phyloP scores from a whole-genome alignment of 2,888 invertebrate genomes.

The Scaptomyza polygonia region DNA sequence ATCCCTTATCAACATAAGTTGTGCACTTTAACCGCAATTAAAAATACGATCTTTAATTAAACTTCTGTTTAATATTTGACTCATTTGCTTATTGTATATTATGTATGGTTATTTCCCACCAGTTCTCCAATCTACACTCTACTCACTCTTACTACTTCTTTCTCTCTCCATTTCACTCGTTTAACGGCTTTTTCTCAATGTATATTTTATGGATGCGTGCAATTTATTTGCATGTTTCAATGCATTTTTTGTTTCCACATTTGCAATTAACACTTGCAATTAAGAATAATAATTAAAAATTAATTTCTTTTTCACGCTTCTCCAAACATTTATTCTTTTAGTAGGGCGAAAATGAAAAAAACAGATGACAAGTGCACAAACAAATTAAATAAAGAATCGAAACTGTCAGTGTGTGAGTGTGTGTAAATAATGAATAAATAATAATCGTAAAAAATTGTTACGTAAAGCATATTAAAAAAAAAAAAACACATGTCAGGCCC shows the following conservation, averaged over 20 bases:
- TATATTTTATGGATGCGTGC: constrained; percentile 33
- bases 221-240: constrained; percentile 51
- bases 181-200: constrained; percentile 8
- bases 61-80: constrained; percentile 12
- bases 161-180: neutral
- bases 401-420: neutral
- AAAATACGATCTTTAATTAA: too few relatives aligned
- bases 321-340: neutral
- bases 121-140: neutral
- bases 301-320: constrained; percentile 35
- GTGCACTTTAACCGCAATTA: too few relatives aligned
- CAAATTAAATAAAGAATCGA: constrained; percentile 4
- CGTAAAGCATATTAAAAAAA: constrained; percentile 52
- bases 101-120: constrained; percentile 8
- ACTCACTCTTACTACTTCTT: neutral
- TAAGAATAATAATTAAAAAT: constrained; percentile 67
- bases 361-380: constrained; percentile 67
- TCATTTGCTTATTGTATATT: constrained; percentile 1
- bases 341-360: constrained; percentile 36
- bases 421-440: constrained; percentile 9
- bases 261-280: constrained; percentile 67
- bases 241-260: constrained; percentile 21
- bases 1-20: too few relatives aligned
- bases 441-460: constrained; percentile 37
- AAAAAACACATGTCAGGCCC: constrained; percentile 27